phyloP scores from a whole-genome alignment of 2,888 invertebrate species.

The Thera obeliscata region DNA sequence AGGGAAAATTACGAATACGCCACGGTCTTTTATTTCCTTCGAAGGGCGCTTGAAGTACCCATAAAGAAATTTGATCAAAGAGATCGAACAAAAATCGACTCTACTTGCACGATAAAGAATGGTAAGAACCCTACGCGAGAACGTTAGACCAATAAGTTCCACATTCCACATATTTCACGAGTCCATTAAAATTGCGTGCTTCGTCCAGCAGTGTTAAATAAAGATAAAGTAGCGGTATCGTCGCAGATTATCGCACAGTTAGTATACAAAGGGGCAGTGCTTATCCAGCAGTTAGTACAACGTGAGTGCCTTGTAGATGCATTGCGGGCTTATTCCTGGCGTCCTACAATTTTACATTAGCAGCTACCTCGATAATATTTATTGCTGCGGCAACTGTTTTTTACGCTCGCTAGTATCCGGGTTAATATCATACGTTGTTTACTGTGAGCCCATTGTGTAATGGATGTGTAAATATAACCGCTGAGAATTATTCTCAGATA shows the following conservation, averaged over 20 bases:
- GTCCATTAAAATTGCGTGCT: conserved; percentile 28
- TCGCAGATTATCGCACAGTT: conserved; percentile 17
- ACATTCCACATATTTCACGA: conserved; percentile 21
- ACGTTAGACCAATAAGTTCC: conserved; percentile 14
- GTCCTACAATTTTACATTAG: conserved; percentile 37
- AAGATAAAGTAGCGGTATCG: conserved; percentile 25
- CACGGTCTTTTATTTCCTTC: conserved; percentile 4
- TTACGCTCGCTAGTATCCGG: conserved; percentile 28
- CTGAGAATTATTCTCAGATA: background rate
- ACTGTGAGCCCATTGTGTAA: conserved; percentile 16
- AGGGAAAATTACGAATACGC: conserved; percentile 3
- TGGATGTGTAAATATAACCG: background rate
- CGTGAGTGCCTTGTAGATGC: conserved; percentile 31
- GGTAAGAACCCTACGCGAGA: background rate
- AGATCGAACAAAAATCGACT: conserved; percentile 1
- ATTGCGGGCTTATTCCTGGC: conserved; percentile 30
- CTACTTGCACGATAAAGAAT: background rate
- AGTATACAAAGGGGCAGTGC: conserved; percentile 5
- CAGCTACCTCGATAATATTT: conserved; percentile 34
- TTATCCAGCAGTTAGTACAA: conserved; percentile 21
- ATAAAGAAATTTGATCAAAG: conserved; percentile 1
- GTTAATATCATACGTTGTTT: conserved; percentile 29
- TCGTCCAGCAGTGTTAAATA: conserved; percentile 28
- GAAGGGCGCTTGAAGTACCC: background rate
- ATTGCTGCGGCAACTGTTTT: conserved; percentile 36